Evolutionary conservation across 2,113 vertebrate species (phyloP).

Genomic region (Peromyscus californicus): DNA sequence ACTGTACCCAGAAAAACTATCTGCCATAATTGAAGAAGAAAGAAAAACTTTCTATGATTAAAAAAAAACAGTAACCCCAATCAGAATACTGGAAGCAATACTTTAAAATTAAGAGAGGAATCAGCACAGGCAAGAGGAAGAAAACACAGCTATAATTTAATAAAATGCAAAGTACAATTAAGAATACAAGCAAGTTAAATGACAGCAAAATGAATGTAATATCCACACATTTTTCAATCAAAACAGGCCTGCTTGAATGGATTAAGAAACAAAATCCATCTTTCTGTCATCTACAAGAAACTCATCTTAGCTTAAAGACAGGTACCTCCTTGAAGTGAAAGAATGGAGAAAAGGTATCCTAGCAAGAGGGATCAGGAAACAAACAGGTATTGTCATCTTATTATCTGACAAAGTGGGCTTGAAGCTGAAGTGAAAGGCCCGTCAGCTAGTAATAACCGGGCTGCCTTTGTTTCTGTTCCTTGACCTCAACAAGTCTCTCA

Average conservation of each 20-base stretch:
- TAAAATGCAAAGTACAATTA: background rate
- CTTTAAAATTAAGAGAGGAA: background rate
- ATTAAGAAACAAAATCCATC: background rate
- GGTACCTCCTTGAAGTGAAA: background rate
- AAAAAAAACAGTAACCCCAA: background rate
- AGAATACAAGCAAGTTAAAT: background rate
- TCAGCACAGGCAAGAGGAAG: background rate
- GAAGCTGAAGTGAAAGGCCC: background rate
- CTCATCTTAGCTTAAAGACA: background rate
- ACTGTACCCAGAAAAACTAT: background rate
- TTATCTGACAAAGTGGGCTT: background rate
- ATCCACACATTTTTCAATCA: background rate
- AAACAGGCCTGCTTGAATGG: background rate
- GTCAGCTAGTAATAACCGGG: too few species aligned
- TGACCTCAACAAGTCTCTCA: too few species aligned
- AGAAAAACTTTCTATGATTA: background rate
- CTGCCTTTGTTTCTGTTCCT: too few species aligned
- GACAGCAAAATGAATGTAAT: background rate
- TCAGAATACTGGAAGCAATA: background rate
- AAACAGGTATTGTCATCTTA: background rate
- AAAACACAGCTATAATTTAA: background rate
- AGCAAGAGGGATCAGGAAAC: background rate
- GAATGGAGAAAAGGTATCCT: background rate
- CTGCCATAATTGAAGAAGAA: background rate
- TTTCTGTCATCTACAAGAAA: background rate